Conservation (phyloP, 2,888 invertebrate species). For the Conops quadrifasciatus region DNA sequence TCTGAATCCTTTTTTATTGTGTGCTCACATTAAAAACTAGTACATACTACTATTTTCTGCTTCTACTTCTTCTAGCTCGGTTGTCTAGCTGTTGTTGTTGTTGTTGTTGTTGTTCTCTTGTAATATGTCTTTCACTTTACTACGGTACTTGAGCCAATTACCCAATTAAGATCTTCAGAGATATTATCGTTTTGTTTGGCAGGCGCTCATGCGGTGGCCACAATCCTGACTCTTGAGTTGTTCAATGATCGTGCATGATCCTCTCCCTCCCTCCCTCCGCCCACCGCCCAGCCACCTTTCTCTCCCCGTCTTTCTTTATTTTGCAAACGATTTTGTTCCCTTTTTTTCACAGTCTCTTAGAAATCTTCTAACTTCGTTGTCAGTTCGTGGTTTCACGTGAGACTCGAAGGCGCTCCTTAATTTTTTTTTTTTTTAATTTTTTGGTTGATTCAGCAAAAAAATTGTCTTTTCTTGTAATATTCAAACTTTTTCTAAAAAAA, state of each 20-base stretch:
- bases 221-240: background rate
- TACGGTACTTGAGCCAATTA: constrained; percentile 54
- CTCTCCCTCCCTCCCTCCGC: background rate
- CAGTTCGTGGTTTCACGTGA: background rate
- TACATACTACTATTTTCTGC: constrained; percentile 16
- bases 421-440: background rate
- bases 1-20: background rate
- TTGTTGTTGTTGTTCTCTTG: background rate
- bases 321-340: background rate
- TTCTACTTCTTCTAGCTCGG: constrained; percentile 15
- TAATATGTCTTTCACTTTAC: constrained; percentile 36
- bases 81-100: background rate
- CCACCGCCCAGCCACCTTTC: background rate
- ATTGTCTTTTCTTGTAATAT: no score
- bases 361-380: no score
- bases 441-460: no score
- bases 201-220: background rate
- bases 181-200: constrained; percentile 23
- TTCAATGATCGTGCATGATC: background rate
- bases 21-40: no score
- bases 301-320: background rate
- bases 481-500: no score
- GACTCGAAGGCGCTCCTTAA: constrained; percentile 9
- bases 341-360: background rate
- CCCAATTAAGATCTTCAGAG: constrained; percentile 46